Base-by-base conservation (phyloP, 2,113 vertebrate genomes). In the Cyprinodon variegatus region DNA sequence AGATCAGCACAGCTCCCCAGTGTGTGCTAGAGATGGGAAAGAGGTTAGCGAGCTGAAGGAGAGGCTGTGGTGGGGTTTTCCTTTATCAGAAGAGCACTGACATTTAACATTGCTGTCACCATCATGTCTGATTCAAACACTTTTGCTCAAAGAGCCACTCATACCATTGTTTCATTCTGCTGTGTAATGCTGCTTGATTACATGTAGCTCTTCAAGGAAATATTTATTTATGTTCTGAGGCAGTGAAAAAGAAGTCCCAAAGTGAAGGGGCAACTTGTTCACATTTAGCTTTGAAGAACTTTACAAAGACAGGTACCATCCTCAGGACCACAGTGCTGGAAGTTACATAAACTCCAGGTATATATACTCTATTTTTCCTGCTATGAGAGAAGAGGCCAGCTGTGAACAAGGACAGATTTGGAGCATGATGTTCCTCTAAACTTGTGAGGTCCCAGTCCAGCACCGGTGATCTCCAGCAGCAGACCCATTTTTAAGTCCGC, bases 371-470 rank as follows among this genome's bases (percentile, higher is more conserved):
- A 82, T 68, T 17, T 70, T 43, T 22, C 63, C 29, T 76, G 70
- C 83, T 64, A 72, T 83, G 83, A 87, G 78, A 85, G 86, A 89
- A 85, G 91, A 87, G 88, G 81, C 87, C 88, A 89, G 91, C 92
- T 90, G 89, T 87, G 84, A 87, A 74, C 14, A 46, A 70, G 85
- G 92, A 93, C 90, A 94, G 90, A 94, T 94, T 82, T 91, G 83
- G 92, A 94, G 90, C 92, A 92, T 89, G 89, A 86, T 90, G 93
- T 94, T 92, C 93, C 87, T 90, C 82, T 88, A 39, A 86, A 74
- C 83, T 81, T 82, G 74, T 85, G 14, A 84, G 71, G 81, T 87
- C 90, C 76, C 85, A 78, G 74, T 82, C 82, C 83, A 60, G 81
- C 13, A 65, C 76, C 61, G 60, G 69, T 73, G 75, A 75, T 83